These are phyloP conservation scores for Heliconius himera DNA, from an alignment of 1,140 invertebrate species.

Conservation along the genomic window DNA sequence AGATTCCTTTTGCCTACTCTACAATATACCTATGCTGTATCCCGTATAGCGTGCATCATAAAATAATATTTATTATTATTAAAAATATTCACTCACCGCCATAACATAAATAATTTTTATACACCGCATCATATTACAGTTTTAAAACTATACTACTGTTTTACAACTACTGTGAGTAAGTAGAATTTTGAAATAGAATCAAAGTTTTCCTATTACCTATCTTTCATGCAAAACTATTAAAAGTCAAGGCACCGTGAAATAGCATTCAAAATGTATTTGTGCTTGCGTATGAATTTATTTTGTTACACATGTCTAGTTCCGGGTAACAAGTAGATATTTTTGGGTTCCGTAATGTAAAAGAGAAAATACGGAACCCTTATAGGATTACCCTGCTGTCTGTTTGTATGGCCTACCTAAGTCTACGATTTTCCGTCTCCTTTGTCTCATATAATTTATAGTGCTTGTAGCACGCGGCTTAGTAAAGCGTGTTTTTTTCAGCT, in stretches of 20 bases:
- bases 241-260: constrained; percentile 40
- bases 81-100: constrained; percentile 32
- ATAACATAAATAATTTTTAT: constrained; percentile 32
- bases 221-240: constrained; percentile 34
- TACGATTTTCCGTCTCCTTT: too few species aligned
- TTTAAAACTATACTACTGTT: neutral
- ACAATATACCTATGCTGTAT: too few species aligned
- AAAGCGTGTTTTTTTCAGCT: too few species aligned
- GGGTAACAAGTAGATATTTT: neutral
- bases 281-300: neutral
- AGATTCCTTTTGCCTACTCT: too few species aligned
- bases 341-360: too few species aligned
- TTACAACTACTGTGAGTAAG: neutral
- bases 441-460: too few species aligned
- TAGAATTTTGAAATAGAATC: constrained; percentile 4
- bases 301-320: neutral
- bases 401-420: too few species aligned
- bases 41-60: too few species aligned
- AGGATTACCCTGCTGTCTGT: too few species aligned
- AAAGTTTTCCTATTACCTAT: constrained; percentile 29
- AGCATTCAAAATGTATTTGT: constrained; percentile 11
- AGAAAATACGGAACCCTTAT: neutral
- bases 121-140: constrained; percentile 20
- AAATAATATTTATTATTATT: neutral
- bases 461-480: too few species aligned